Conservation (phyloP, 2,888 invertebrate genomes). For the Hetaerina titia region DNA sequence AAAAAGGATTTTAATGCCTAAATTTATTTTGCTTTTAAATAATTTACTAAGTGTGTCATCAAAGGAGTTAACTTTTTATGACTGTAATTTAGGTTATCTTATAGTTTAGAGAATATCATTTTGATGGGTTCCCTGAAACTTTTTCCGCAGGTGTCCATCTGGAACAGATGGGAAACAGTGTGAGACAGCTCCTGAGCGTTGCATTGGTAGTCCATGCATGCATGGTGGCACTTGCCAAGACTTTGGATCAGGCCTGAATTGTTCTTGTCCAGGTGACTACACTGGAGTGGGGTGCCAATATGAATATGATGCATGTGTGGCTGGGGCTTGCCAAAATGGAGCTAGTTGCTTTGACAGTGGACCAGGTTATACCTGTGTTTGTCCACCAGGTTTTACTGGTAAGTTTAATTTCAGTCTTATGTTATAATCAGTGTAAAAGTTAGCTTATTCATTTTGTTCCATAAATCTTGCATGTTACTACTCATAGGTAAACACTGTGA, state of each 20-base stretch:
- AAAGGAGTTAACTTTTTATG: no score
- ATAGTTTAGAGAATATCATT: no score
- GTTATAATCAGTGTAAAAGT: not conserved
- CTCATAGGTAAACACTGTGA: conserved; percentile 89
- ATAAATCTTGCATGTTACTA: not conserved
- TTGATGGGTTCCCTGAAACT: not conserved
- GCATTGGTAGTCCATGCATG: conserved; percentile 96
- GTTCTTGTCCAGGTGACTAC: conserved; percentile 92
- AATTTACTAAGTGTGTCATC: no score
- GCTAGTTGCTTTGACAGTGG: conserved; percentile 94
- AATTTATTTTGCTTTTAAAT: no score
- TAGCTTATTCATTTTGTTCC: conserved; percentile 74
- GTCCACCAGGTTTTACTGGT: conserved; percentile 87
- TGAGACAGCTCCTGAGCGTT: conserved; percentile 96
- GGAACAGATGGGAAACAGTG: conserved; percentile 98
- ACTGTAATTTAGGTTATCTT: no score
- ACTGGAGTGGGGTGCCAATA: conserved; percentile 95
- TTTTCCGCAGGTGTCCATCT: conserved; percentile 86
- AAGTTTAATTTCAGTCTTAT: conserved; percentile 61
- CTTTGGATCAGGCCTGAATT: conserved; percentile 96
- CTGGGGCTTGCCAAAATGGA: conserved; percentile 94
- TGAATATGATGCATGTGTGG: conserved; percentile 95
- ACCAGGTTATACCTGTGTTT: conserved; percentile 90
- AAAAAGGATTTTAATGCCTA: no score
- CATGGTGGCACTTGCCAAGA: conserved; percentile 97